Conservation (phyloP, 2,888 invertebrate species). For the Malthinus flaveolus region DNA sequence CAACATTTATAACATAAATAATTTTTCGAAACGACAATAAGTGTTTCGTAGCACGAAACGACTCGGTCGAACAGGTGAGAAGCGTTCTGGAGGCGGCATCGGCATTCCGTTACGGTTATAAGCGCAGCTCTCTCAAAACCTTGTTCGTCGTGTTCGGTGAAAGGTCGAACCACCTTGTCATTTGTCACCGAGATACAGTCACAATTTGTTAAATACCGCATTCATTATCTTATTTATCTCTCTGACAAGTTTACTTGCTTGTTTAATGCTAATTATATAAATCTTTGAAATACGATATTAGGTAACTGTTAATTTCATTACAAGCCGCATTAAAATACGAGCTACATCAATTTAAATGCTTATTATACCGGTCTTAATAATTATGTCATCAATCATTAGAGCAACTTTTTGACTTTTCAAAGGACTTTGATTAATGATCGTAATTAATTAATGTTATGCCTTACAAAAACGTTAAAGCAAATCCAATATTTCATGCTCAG, state of each 20-base stretch:
- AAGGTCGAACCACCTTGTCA: conserved; percentile 36
- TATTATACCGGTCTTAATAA: conserved; percentile 34
- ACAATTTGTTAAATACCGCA: conserved; percentile 40
- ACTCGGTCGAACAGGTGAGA: conserved; percentile 31
- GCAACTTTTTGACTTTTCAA: conserved; percentile 24
- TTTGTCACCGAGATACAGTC: conserved; percentile 37
- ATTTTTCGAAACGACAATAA: conserved; percentile 27
- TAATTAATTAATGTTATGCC: conserved; percentile 38
- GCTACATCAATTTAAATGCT: conserved; percentile 25
- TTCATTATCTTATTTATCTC: conserved; percentile 36
- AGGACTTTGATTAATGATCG: conserved; percentile 38
- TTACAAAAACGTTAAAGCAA: conserved; percentile 19
- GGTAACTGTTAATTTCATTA: conserved; percentile 27
- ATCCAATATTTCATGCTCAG: conserved; percentile 23
- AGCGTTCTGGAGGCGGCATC: conserved; percentile 33
- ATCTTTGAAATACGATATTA: conserved; percentile 24
- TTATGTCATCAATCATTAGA: conserved; percentile 42
- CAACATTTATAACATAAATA: conserved; percentile 8
- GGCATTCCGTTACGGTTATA: conserved; percentile 32
- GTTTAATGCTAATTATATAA: conserved; percentile 31
- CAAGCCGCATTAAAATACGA: conserved; percentile 26
- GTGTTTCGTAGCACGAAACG: conserved; percentile 28
- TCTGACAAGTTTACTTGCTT: conserved; percentile 30
- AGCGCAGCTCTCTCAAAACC: conserved; percentile 24
- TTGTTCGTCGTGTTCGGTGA: conserved; percentile 32